Base-by-base conservation (phyloP, 2,113 vertebrate genomes). In the Okapia johnstoni region DNA sequence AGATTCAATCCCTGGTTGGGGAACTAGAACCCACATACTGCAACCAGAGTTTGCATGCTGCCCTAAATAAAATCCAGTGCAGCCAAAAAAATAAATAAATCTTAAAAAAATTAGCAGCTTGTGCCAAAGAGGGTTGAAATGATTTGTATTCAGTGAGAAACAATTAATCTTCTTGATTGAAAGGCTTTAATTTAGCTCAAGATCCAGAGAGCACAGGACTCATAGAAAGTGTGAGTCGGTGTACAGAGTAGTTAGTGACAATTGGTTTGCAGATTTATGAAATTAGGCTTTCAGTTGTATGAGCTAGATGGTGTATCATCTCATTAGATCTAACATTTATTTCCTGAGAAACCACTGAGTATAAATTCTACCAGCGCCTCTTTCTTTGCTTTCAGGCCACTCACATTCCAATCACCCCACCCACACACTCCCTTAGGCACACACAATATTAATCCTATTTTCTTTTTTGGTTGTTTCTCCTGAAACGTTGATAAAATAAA, bases 401-500 rank as follows among this genome's bases (percentile, higher is more conserved):
- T 81, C 30, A 76, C 50, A 79, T 84, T 7, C 7, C 61, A 70
- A 2, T 11, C 30, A 76, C 6, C 11, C 4, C 40, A 14, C 36
- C 10, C 61, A 13, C 14, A 36, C 7, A 33, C 3, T 52, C 26
- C 16, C 2, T 50, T 48, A 70, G 17, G 33, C n/a, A 55, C 12
- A 70, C 14, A 28, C 21, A n/a, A 26, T 70, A n/a, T 85, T 89
- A 90, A 93, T 81, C 8, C 16, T 55, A 36, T 88, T 15, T 73
- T 33, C 48, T 33, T 46, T 76, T 76, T 26, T 77, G 13, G 61
- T 52, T 55, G 43, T 92, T 54, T 63, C 15, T 33, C 4, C 17
- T 57, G 90, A 90, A 95, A 70, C 46, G 89, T 9, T 43, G 63
- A 77, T 63, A 87, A 93, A 85, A 87, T 52, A 93, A 94, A 81